Evolutionary conservation across 2,888 invertebrate species (phyloP), one percentile per base, ranked within the genome.

Genomic region (Euphydryas editha): DNA sequence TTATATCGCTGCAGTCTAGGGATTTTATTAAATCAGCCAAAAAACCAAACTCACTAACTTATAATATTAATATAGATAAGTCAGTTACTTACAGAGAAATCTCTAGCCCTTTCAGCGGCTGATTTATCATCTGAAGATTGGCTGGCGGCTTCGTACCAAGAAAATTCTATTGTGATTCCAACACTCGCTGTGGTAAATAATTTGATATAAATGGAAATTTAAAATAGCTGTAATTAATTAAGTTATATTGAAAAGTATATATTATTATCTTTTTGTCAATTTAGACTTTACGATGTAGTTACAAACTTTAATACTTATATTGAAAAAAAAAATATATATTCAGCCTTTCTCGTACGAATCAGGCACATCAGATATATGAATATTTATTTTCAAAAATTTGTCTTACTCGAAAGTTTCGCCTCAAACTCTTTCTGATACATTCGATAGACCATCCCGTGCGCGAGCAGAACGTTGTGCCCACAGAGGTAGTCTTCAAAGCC

Each of bases 401-500:
- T 24, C 24, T 51, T 24, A 54, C 54, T 54, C 17, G n/a, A 30
- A 62, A 71, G 65, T 21, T 24, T 56, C 6, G 57, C 30, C 7
- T 54, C 72, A 72, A 76, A 95, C 15, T 93, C 83, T 1, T 83
- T 75, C 46, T 94, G 79, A 73, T 94, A 95, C 75, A 95, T 77
- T 11, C 91, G 87, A 76, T 95, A 96, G 0, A 93, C 94, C 75
- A 85, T 91, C 0, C 94, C 95, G 76, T 96, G 96, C 0, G 96
- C 95, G 51, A 94, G 78, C 7, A 96, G 84, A 55, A 95, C 84
- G 66, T 94, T 95, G 76, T 95, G 95, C 0, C 90, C 94, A 63
- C 95, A 95, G 71, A 94, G 74, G 78, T 96, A 96, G 69, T 93
- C 93, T 4, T 93, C 94, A 37, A 94, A 82, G 0, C 95, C 95